A percentile compares a stretch with the other conserved stretches of the same genome.
These are phyloP conservation scores for Simalia tracyae DNA, from an alignment of 2,797 vertebrate genomes.

Conservation along the genomic window DNA sequence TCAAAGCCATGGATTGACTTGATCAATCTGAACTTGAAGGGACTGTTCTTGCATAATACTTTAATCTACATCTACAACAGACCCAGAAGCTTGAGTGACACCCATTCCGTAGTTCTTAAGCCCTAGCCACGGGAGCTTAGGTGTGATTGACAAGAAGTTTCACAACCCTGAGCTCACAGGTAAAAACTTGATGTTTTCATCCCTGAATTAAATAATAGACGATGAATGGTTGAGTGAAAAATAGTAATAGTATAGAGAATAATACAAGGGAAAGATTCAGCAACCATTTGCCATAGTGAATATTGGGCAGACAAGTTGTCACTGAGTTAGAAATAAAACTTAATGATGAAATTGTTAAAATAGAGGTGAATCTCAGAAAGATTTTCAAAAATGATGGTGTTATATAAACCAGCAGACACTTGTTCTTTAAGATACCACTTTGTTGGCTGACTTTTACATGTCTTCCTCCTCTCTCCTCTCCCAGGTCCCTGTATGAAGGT, in stretches of 20 bases:
- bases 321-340: conserved; percentile 54
- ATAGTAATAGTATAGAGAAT: conserved; percentile 60
- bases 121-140: no score
- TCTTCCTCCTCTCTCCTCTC: neutral
- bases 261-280: conserved; percentile 61
- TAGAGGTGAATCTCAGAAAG: conserved; percentile 45
- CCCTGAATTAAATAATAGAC: conserved; percentile 5
- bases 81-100: no score
- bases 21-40: no score
- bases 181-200: neutral
- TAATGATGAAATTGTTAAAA: conserved; percentile 53
- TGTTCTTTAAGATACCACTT: conserved; percentile 11
- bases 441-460: neutral
- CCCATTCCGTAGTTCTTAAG: no score
- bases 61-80: no score
- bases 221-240: conserved; percentile 64
- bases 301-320: conserved; percentile 61
- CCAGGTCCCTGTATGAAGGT: neutral
- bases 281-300: conserved; percentile 62
- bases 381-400: conserved; percentile 48
- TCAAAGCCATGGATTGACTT: no score
- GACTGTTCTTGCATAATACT: no score
- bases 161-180: no score
- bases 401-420: conserved; percentile 53
- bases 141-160: no score